A percentile compares a stretch with the other conserved stretches of the same genome.
phyloP scores from a whole-genome alignment of 2,888 invertebrate genomes.

The Andrena camellia region DNA sequence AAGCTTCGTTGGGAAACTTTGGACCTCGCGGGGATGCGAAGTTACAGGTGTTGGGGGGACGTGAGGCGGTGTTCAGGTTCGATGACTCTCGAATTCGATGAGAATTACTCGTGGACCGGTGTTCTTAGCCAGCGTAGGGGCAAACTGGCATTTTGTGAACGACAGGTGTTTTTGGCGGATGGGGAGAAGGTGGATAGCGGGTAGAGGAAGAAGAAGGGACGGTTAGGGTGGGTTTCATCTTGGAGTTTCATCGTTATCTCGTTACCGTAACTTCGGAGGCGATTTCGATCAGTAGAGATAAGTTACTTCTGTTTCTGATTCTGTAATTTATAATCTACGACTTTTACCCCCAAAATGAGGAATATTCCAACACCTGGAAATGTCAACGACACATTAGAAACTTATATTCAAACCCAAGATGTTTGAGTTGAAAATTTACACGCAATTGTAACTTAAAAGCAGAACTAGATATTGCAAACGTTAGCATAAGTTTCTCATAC shows the following conservation, averaged over 20 bases:
- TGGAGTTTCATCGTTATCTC: background rate
- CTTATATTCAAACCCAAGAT: no score
- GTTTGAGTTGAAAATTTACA: no score
- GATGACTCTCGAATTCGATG: conserved; percentile 16
- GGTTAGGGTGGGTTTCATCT: background rate
- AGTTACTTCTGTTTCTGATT: no score
- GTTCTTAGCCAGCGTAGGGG: background rate
- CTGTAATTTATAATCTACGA: no score
- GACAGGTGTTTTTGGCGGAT: conserved; percentile 10
- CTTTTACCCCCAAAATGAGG: no score
- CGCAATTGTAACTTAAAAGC: no score
- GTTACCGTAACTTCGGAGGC: no score
- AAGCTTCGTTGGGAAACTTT: conserved; percentile 21
- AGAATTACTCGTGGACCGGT: conserved; percentile 7
- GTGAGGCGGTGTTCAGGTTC: conserved; percentile 24
- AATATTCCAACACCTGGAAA: no score
- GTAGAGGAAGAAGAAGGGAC: background rate
- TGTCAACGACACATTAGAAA: no score
- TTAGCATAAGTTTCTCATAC: no score
- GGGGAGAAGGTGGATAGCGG: background rate
- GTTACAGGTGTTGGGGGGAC: conserved; percentile 23
- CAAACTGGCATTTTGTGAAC: background rate
- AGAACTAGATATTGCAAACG: no score
- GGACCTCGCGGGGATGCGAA: conserved; percentile 23
- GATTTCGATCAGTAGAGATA: no score